A percentile compares a stretch with the other conserved stretches of the same genome.
Evolutionary conservation across 37 sponge, comb jelly and placozoan species (phyloP).

Genomic region (Spongilla lacustris): DNA sequence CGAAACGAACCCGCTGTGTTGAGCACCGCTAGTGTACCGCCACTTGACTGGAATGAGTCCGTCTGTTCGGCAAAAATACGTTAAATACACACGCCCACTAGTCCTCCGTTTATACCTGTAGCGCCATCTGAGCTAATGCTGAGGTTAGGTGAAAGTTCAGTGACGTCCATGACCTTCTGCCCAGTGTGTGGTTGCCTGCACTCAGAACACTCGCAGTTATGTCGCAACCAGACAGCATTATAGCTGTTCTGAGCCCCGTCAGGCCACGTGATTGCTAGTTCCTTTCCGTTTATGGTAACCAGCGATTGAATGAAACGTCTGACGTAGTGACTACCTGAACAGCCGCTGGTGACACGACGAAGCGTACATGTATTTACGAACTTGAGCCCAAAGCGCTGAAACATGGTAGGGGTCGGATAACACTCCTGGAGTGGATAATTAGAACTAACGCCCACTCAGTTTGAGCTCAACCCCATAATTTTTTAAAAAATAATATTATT

Average conservation of each 20-base stretch:
- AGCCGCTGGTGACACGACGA: too few species aligned
- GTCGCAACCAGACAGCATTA: background rate
- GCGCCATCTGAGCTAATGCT: background rate
- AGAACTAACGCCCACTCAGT: too few species aligned
- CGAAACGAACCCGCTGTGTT: background rate
- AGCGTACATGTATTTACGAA: too few species aligned
- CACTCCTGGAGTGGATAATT: too few species aligned
- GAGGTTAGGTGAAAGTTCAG: background rate
- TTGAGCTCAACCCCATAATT: too few species aligned
- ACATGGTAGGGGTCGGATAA: too few species aligned
- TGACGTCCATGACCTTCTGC: background rate
- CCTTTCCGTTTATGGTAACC: background rate
- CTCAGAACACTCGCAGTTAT: constrained; percentile 11
- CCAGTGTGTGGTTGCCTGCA: background rate
- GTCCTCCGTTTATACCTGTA: too few species aligned
- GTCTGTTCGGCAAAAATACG: background rate
- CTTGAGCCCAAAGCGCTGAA: background rate
- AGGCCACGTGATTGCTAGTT: background rate
- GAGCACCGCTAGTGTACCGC: background rate
- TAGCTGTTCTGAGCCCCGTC: background rate
- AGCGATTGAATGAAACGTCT: background rate
- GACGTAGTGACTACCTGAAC: background rate
- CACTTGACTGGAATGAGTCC: background rate
- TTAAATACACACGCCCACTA: background rate
- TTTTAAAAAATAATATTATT: too few species aligned